These are phyloP conservation scores for Drosophila oshimai DNA, from an alignment of 1,140 invertebrate genomes.

Conservation along the genomic window DNA sequence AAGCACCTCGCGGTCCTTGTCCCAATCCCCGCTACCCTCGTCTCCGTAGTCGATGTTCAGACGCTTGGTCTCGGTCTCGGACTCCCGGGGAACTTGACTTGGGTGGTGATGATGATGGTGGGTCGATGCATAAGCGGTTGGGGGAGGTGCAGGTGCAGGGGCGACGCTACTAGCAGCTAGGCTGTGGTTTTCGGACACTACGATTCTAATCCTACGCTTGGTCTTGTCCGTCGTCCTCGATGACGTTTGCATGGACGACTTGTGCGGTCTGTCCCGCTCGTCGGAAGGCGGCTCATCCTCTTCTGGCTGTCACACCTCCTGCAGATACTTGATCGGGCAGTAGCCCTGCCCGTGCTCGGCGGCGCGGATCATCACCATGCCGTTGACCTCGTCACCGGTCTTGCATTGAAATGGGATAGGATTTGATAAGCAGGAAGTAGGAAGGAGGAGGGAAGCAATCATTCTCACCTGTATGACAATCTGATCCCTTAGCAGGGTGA, in stretches of 20 bases:
- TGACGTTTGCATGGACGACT: conserved; percentile 71
- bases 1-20: conserved; percentile 55
- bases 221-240: conserved; percentile 72
- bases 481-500: conserved; percentile 87
- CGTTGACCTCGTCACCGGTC: conserved; percentile 94
- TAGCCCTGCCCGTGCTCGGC: conserved; percentile 92
- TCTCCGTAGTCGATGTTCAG: conserved; percentile 73
- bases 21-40: conserved; percentile 56
- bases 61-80: conserved; percentile 59
- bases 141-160: conserved; percentile 13
- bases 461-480: conserved; percentile 89
- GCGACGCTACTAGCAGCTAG: conserved; percentile 52
- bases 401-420: background rate
- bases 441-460: rapidly evolving
- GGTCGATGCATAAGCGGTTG: background rate
- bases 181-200: conserved; percentile 72
- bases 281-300: conserved; percentile 82
- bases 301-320: conserved; percentile 90
- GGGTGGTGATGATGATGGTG: conserved; percentile 4
- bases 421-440: background rate
- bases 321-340: conserved; percentile 92
- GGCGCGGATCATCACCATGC: conserved; percentile 96
- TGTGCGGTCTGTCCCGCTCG: conserved; percentile 71
- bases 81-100: conserved; percentile 25
- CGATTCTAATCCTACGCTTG: conserved; percentile 82